Evolutionary conservation across 2,888 invertebrate genomes (phyloP).

Genomic region (Syrphus vitripennis): DNA sequence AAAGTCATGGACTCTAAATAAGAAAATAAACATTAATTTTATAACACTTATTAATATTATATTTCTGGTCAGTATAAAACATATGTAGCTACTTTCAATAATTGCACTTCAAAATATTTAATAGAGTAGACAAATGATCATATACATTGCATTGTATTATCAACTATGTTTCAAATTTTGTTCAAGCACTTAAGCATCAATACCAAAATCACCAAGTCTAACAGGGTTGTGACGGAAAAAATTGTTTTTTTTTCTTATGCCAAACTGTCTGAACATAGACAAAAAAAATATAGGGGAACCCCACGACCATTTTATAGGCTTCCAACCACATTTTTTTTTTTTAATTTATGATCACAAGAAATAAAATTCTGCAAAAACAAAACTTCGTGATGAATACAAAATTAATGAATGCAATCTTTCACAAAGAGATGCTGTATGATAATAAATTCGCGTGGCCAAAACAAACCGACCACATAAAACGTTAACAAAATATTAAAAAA

Average conservation of each 20-base stretch:
- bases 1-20: too few species aligned
- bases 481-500: neutral
- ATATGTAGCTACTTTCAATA: too few species aligned
- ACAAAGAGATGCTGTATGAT: conserved; percentile 12
- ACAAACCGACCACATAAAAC: neutral
- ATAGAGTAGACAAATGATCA: too few species aligned
- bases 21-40: too few species aligned
- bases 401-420: conserved; percentile 44
- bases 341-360: too few species aligned
- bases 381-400: neutral
- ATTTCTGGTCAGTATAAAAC: too few species aligned
- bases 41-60: too few species aligned
- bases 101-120: too few species aligned
- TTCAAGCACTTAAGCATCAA: too few species aligned
- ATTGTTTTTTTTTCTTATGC: too few species aligned
- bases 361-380: neutral
- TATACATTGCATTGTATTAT: neutral
- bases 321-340: neutral
- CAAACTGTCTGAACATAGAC: conserved; percentile 29
- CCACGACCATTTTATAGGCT: conserved; percentile 33
- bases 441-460: conserved; percentile 19
- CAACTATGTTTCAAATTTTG: neutral
- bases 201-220: neutral
- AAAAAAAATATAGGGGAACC: neutral
- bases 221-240: conserved; percentile 16